phyloP scores from a whole-genome alignment of 1,140 invertebrate genomes.

The Drosophila athabasca region DNA sequence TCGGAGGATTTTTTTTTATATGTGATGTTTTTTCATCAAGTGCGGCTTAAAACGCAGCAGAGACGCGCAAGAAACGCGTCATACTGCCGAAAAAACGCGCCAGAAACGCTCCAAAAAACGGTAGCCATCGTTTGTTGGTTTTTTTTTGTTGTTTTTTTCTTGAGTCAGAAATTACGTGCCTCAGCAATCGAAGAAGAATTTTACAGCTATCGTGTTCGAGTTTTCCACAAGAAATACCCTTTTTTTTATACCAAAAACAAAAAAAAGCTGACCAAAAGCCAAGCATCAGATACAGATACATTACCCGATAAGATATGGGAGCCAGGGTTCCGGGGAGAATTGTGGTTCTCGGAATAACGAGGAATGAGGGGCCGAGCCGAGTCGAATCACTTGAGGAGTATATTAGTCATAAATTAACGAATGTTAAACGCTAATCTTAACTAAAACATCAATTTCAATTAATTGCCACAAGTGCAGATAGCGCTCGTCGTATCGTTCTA shows the following conservation, averaged over 20 bases:
- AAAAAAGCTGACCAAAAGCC: conserved; percentile 2
- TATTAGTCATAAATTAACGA: conserved; percentile 44
- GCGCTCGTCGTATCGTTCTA: conserved; percentile 5
- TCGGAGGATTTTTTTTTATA: no score
- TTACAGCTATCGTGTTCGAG: no score
- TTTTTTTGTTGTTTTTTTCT: no score
- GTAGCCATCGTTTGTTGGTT: no score
- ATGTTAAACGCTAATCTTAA: conserved; percentile 36
- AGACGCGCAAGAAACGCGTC: conserved; percentile 6
- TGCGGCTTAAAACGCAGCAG: conserved; percentile 1
- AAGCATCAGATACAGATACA: conserved; percentile 25
- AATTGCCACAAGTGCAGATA: conserved; percentile 34
- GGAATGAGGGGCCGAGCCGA: conserved; percentile 14
- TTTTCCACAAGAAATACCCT: conserved; percentile 1
- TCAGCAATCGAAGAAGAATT: no score
- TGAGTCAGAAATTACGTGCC: no score
- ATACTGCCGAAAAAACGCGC: not conserved
- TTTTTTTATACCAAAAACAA: not conserved
- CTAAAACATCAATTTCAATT: conserved; percentile 49
- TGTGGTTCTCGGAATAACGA: conserved; percentile 4
- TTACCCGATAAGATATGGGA: conserved; percentile 39
- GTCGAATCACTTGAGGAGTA: conserved; percentile 32
- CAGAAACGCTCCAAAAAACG: not conserved
- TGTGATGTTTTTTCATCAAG: conserved; percentile 8
- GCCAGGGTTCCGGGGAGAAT: not conserved